phyloP scores from a whole-genome alignment of 2,113 vertebrate genomes.

The Zosterops pallidus region DNA sequence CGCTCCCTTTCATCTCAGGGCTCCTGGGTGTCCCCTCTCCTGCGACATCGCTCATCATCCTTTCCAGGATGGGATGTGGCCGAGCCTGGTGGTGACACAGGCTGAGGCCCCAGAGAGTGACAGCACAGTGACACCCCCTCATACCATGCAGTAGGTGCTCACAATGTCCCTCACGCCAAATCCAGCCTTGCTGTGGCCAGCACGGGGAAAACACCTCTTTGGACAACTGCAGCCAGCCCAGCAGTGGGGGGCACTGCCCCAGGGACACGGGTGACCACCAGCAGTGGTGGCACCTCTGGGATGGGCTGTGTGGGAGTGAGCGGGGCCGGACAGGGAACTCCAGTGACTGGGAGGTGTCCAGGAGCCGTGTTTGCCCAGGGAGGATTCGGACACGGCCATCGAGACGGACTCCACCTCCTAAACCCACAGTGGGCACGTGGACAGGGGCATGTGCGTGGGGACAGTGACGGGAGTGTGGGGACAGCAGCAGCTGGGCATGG shows the following conservation, averaged over 20 bases:
- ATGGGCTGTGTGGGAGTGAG: accelerated
- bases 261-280: accelerated
- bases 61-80: not conserved
- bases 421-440: not conserved
- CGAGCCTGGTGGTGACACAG: accelerated
- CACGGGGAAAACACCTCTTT: not conserved
- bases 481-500: not conserved
- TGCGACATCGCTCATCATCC: accelerated
- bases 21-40: not conserved
- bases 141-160: accelerated
- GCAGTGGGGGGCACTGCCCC: not conserved
- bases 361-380: not conserved
- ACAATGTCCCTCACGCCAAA: accelerated
- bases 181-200: not conserved
- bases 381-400: accelerated
- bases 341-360: not conserved
- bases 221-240: accelerated
- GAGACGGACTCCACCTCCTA: not conserved
- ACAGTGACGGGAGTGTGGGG: accelerated
- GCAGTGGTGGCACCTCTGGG: not conserved
- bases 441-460: not conserved
- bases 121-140: not conserved
- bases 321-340: not conserved
- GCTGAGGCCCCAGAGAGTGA: not conserved
- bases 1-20: not conserved